A percentile compares a stretch with the other conserved stretches of the same genome.
These are phyloP conservation scores for Hirtodrosophila histrioides DNA, from an alignment of 2,888 invertebrate genomes.

Conservation along the genomic window DNA sequence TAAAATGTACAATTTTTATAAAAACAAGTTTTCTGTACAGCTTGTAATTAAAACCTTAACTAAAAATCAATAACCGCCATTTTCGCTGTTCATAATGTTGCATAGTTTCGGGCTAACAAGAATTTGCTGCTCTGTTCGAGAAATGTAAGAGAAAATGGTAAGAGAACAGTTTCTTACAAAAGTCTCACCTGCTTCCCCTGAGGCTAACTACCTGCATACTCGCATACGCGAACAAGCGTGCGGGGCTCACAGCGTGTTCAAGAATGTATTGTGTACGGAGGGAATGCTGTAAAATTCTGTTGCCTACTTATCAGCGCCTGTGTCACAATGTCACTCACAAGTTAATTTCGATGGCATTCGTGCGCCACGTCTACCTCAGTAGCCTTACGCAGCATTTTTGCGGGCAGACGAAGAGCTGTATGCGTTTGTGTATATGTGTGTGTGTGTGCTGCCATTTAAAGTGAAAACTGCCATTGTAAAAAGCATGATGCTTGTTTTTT, in stretches of 20 bases:
- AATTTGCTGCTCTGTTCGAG: not conserved
- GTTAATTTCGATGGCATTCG: conserved; percentile 65
- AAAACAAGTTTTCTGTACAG: no score
- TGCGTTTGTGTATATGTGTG: not conserved
- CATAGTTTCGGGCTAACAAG: not conserved
- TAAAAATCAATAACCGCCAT: no score
- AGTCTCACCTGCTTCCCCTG: conserved; percentile 4
- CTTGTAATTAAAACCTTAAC: no score
- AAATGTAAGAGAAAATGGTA: not conserved
- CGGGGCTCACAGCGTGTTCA: not conserved
- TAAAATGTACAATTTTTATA: no score
- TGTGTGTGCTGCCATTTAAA: conserved; percentile 34
- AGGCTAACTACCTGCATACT: conserved; percentile 7
- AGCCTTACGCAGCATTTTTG: conserved; percentile 36
- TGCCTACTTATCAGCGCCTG: conserved; percentile 64
- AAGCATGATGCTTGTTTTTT: conserved; percentile 48
- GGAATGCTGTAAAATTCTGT: conserved; percentile 45
- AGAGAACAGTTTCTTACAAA: conserved; percentile 15
- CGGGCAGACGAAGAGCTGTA: not conserved
- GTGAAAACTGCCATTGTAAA: conserved; percentile 21
- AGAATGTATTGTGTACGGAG: conserved; percentile 13
- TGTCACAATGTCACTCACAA: conserved; percentile 64
- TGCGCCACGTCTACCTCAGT: conserved; percentile 43
- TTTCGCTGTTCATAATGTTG: not conserved
- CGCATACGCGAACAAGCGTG: not conserved